Evolutionary conservation across 2,797 vertebrate genomes (phyloP), one percentile per base, ranked within the genome.

Genomic region (Triplophysa yarkandensis): DNA sequence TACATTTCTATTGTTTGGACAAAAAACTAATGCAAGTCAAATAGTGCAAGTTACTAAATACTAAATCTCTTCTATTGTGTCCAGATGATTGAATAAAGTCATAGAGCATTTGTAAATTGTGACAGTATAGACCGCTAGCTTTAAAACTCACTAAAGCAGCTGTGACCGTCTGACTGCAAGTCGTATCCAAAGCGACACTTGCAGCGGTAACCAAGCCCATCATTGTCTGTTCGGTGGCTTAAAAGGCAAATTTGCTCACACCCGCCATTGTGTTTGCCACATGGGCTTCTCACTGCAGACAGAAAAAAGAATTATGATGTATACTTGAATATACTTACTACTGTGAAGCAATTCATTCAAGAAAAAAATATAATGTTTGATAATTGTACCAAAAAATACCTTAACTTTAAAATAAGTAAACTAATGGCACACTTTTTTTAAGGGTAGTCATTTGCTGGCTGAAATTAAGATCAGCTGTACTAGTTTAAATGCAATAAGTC

Each of bases 181-280:
- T 92, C 90, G 14, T 88, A 92, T 68, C 91, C 91, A 50, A 88
- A 73, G 68, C 87, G 88, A 83, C 91, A 92, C 71, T 91, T 92
- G 83, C 91, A 92, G 71, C 89, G 90, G 76, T 80, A 91, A 69
- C 91, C 91, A 69, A 92, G 80, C 6, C 91, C 91, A 0, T 83
- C 87, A 0, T 91, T 92, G 83, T 91, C 90, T 0, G 83, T 70
- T 55, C 85, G 82, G 48, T 92, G 90, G 78, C 89, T 92, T 78
- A 92, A 83, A 11, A 91, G 82, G 67, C 91, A 92, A 54, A 92
- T 91, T 6, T 92, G 91, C 61, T 91, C 85, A 76, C 91, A 92
- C 17, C 91, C 87, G 0, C 91, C 91, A 7, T 91, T 92, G 86
- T 92, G 81, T 78, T 82, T 82, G 48, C 91, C 90, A 11, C 91